Conservation (phyloP, 2,797 vertebrate species). For the Varecia variegata region DNA sequence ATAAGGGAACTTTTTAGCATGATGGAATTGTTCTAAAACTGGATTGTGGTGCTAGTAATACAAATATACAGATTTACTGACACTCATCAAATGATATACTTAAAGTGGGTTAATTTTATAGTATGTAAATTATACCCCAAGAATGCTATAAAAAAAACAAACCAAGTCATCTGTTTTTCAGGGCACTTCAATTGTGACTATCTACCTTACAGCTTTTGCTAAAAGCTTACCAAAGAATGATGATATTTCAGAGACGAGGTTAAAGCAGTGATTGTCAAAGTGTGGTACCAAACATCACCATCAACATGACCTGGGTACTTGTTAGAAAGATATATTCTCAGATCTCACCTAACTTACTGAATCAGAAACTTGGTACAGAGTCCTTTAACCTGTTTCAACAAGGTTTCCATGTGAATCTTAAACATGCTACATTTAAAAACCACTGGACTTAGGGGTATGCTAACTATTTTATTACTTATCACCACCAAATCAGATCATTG, state of each 20-base stretch:
- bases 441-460: background rate
- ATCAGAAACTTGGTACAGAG: background rate
- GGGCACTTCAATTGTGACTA: background rate
- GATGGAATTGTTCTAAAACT: background rate
- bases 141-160: background rate
- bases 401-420: background rate
- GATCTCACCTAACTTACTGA: background rate
- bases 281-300: background rate
- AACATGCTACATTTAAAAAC: background rate
- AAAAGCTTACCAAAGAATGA: background rate
- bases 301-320: background rate
- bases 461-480: background rate
- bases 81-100: background rate
- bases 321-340: background rate
- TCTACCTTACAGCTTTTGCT: background rate
- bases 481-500: background rate
- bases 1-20: background rate
- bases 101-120: background rate
- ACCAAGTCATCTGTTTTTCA: background rate
- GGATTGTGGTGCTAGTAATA: background rate
- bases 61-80: background rate
- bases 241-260: background rate
- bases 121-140: background rate
- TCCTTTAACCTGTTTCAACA: background rate
- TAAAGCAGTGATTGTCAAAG: conserved; percentile 6